These are phyloP conservation scores for Bufotes viridis DNA, from an alignment of 2,797 vertebrate genomes.

Conservation along the genomic window DNA sequence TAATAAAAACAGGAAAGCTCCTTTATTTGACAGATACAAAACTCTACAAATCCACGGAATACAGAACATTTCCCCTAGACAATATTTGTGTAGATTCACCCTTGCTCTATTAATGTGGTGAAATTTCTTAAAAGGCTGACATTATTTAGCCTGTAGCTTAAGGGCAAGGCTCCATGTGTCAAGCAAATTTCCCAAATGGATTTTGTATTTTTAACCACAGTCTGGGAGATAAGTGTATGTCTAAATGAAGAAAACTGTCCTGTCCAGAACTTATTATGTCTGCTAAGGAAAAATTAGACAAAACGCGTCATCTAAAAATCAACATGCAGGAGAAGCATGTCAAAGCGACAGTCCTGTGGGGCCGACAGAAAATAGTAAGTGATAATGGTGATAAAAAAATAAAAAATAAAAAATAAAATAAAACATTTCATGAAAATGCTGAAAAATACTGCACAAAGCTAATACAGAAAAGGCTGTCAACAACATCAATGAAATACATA, in stretches of 20 bases:
- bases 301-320: conserved; percentile 65
- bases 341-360: conserved; percentile 69
- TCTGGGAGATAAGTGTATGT: conserved; percentile 68
- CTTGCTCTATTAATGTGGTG: conserved; percentile 47
- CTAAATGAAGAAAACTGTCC: conserved; percentile 68
- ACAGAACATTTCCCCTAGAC: conserved; percentile 31
- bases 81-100: conserved; percentile 58
- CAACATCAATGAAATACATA: conserved; percentile 30
- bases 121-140: conserved; percentile 54
- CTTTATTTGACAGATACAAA: conserved; percentile 23
- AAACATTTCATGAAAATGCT: conserved; percentile 30
- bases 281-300: conserved; percentile 66
- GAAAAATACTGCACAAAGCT: conserved; percentile 16
- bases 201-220: conserved; percentile 65
- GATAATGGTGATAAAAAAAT: conserved; percentile 64
- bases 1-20: conserved; percentile 10
- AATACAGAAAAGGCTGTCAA: conserved; percentile 53
- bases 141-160: conserved; percentile 66
- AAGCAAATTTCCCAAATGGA: conserved; percentile 66
- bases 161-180: conserved; percentile 35
- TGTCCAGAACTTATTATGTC: conserved; percentile 70
- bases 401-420: background rate
- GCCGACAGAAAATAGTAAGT: conserved; percentile 68
- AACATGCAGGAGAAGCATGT: conserved; percentile 66
- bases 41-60: conserved; percentile 13